Conservation (phyloP, 2,888 invertebrate genomes). For the Hydrotaea cyrtoneurina region DNA sequence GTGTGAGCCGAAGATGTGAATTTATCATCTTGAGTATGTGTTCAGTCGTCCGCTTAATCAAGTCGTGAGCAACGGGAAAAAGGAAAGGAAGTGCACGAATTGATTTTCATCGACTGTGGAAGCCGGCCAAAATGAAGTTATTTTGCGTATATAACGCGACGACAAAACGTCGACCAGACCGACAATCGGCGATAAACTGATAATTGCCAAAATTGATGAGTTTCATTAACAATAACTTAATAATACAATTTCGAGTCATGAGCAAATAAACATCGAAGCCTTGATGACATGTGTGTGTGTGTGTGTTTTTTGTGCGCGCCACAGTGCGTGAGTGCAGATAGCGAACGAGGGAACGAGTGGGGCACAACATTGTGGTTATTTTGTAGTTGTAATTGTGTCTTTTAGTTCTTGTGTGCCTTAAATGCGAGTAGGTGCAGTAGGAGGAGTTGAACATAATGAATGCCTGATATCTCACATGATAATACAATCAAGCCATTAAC, state of each 20-base stretch:
- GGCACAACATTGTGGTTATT: too few species aligned
- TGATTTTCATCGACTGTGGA: background rate
- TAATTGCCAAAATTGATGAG: slow-evolving; percentile 75
- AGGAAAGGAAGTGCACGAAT: background rate
- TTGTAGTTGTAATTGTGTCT: background rate
- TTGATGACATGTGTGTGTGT: background rate
- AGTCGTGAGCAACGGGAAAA: background rate
- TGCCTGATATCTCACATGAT: background rate
- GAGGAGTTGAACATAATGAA: background rate
- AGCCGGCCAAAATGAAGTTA: slow-evolving; percentile 16
- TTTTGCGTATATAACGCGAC: slow-evolving; percentile 4
- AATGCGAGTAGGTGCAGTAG: slow-evolving; percentile 8
- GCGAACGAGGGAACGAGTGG: background rate
- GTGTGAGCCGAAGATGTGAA: background rate
- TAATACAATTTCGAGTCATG: slow-evolving; percentile 32
- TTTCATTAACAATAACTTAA: slow-evolving; percentile 74
- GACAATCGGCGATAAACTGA: slow-evolving; percentile 59
- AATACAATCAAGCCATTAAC: background rate
- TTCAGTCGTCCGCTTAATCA: background rate
- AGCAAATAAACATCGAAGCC: background rate
- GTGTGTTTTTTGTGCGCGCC: background rate
- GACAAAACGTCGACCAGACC: background rate
- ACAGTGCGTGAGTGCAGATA: background rate
- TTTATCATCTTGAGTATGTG: background rate
- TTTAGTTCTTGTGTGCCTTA: background rate